Evolutionary conservation across 2,797 vertebrate species (phyloP).

Genomic region (Bryconaethiops microstoma): DNA sequence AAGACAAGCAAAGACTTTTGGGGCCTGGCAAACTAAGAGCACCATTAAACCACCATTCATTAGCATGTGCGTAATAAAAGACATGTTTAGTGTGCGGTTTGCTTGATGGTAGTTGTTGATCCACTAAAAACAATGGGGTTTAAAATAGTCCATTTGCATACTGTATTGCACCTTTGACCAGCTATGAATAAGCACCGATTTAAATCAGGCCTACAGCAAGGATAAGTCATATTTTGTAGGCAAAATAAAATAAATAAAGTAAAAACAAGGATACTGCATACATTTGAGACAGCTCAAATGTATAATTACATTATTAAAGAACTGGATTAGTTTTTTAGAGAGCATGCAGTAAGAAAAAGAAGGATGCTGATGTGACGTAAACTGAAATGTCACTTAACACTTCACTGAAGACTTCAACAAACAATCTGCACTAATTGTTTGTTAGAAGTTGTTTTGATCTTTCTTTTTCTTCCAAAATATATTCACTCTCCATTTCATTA

Average conservation of each 20-base stretch:
- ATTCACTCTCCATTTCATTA: neutral
- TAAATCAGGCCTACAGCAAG: neutral
- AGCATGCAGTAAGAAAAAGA: neutral
- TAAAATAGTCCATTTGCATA: slow-evolving; percentile 35
- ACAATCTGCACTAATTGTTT: neutral
- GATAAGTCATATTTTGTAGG: neutral
- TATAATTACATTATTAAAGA: slow-evolving; percentile 4
- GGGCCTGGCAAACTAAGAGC: neutral
- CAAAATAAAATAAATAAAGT: no score
- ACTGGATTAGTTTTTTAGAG: neutral
- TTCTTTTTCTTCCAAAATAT: neutral
- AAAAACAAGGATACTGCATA: neutral
- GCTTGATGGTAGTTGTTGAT: slow-evolving; percentile 10
- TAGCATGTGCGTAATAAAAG: slow-evolving; percentile 24
- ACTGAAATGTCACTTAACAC: neutral
- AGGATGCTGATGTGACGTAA: neutral
- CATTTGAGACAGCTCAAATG: neutral
- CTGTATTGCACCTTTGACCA: slow-evolving; percentile 4
- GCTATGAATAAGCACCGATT: neutral
- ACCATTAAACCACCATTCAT: slow-evolving; percentile 12
- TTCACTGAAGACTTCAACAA: slow-evolving; percentile 4
- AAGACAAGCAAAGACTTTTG: neutral
- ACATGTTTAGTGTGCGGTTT: slow-evolving; percentile 20
- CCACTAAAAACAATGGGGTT: slow-evolving; percentile 1
- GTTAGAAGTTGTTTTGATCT: neutral